Evolutionary conservation across 1,140 invertebrate species (phyloP).

Genomic region (Centruroides sculpturatus): DNA sequence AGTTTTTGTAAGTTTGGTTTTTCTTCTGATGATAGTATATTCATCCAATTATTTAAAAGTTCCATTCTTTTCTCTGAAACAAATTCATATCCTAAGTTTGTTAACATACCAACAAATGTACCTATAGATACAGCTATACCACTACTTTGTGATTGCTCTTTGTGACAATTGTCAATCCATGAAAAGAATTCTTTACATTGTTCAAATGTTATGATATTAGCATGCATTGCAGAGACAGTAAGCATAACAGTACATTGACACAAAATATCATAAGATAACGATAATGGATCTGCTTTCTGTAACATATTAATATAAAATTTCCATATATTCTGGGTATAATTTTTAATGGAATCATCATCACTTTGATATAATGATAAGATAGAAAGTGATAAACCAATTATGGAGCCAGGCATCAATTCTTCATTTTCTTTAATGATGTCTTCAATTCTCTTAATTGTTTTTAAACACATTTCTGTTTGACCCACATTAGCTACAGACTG

Average conservation of each 20-base stretch:
- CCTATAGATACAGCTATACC: constrained; percentile 7
- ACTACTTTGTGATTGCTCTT: constrained; percentile 5
- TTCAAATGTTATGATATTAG: not conserved
- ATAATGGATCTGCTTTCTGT: constrained; percentile 4
- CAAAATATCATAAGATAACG: constrained; percentile 8
- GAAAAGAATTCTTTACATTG: not conserved
- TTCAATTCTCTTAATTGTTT: no score
- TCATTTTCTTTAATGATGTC: no score
- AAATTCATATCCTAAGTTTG: constrained; percentile 1
- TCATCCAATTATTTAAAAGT: constrained; percentile 6
- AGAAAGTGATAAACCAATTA: constrained; percentile 5
- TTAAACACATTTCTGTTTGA: not conserved
- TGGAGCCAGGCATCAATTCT: not conserved
- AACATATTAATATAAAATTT: constrained; percentile 5
- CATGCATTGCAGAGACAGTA: constrained; percentile 1
- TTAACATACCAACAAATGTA: constrained; percentile 2
- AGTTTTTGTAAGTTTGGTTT: constrained; percentile 5
- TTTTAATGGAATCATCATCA: not conserved
- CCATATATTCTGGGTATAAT: constrained; percentile 4
- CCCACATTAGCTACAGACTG: constrained; percentile 4
- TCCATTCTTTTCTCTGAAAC: not conserved
- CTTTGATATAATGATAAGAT: not conserved
- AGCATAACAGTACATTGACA: constrained; percentile 6
- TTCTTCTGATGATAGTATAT: constrained; percentile 4
- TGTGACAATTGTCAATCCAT: constrained; percentile 3